Evolutionary conservation across 2,797 vertebrate species (phyloP).

Genomic region (Leptoclinus maculatus): DNA sequence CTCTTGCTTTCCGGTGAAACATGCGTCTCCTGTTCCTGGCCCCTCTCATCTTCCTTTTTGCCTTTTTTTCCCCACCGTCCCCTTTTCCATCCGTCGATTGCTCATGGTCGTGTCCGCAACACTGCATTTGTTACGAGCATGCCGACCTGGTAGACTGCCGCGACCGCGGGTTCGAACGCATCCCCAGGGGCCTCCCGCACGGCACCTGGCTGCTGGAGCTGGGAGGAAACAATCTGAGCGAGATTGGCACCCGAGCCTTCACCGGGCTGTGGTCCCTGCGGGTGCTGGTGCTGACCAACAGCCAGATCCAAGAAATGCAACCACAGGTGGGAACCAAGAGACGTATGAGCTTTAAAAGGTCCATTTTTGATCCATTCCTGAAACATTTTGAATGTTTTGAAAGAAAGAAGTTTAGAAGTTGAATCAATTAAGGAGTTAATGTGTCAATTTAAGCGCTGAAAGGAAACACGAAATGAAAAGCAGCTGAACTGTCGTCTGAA

Average conservation of each 20-base stretch:
- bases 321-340: conserved; percentile 64
- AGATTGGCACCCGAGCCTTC: conserved; percentile 72
- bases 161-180: conserved; percentile 46
- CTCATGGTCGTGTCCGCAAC: conserved; percentile 63
- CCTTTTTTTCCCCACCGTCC: background rate
- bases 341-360: background rate
- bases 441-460: background rate
- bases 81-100: background rate
- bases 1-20: conserved; percentile 1
- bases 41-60: conserved; percentile 11
- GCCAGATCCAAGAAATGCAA: conserved; percentile 67
- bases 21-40: conserved; percentile 40
- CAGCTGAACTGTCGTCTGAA: background rate
- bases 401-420: background rate
- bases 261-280: conserved; percentile 80
- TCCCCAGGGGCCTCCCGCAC: conserved; percentile 74
- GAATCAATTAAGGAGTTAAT: background rate
- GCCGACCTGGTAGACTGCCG: conserved; percentile 81
- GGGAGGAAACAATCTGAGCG: conserved; percentile 74
- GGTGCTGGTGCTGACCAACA: conserved; percentile 79
- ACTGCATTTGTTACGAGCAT: conserved; percentile 77
- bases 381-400: background rate
- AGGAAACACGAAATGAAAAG: background rate
- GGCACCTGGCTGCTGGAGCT: conserved; percentile 83
- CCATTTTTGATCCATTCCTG: too few species aligned